Percentiles rank a stretch among this genome's conserved stretches.
Conservation (phyloP, 2,888 invertebrate genomes). For the Camptogramma bilineatum region DNA sequence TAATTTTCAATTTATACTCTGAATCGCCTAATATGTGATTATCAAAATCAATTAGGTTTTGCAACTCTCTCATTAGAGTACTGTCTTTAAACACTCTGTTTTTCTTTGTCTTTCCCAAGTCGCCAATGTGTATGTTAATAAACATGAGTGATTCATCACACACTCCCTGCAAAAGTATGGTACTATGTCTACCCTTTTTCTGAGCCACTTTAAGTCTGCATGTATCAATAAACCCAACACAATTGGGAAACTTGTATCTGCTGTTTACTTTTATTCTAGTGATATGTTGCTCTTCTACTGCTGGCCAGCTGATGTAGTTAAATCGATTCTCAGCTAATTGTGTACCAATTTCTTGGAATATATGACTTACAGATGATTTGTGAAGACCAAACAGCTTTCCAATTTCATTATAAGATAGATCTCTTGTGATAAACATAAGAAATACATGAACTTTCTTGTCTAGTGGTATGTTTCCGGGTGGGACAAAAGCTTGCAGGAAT, state of each 20-base stretch:
- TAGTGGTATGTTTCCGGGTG: slow-evolving; percentile 60
- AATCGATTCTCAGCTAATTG: slow-evolving; percentile 64
- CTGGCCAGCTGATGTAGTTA: slow-evolving; percentile 75
- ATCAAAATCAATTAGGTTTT: slow-evolving; percentile 73
- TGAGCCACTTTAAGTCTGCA: slow-evolving; percentile 71
- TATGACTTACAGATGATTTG: slow-evolving; percentile 72
- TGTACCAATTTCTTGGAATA: slow-evolving; percentile 72
- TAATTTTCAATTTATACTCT: slow-evolving; percentile 71
- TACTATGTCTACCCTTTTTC: slow-evolving; percentile 60
- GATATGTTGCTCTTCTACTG: slow-evolving; percentile 73
- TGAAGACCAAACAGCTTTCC: slow-evolving; percentile 71
- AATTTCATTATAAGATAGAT: slow-evolving; percentile 70
- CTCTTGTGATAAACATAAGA: slow-evolving; percentile 69
- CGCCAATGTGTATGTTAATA: slow-evolving; percentile 70
- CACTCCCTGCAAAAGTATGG: slow-evolving; percentile 74
- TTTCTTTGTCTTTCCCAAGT: slow-evolving; percentile 68
- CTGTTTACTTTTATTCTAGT: slow-evolving; percentile 76
- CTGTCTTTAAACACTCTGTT: slow-evolving; percentile 72
- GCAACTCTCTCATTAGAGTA: slow-evolving; percentile 62
- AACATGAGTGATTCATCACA: slow-evolving; percentile 77
- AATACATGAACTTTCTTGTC: slow-evolving; percentile 78
- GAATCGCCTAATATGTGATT: slow-evolving; percentile 76
- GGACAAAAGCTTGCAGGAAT: slow-evolving; percentile 58
- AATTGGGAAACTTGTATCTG: slow-evolving; percentile 74
- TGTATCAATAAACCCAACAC: slow-evolving; percentile 77